Evolutionary conservation across 2,113 vertebrate species (phyloP).

Genomic region (Sakesphorus luctuosus): DNA sequence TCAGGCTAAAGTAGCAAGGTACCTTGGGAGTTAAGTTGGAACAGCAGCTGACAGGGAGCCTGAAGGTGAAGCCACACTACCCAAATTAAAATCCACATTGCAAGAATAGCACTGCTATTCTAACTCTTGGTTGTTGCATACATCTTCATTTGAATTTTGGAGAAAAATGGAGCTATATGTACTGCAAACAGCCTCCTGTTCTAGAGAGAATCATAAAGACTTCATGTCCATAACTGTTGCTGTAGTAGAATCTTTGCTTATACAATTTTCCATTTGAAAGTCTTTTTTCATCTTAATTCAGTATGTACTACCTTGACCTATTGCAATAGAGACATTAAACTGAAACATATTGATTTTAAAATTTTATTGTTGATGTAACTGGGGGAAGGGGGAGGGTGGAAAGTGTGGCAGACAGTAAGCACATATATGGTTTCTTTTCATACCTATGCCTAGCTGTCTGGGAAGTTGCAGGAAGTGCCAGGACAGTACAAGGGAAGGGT

Average conservation of each 20-base stretch:
- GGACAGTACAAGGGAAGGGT: fast-evolving
- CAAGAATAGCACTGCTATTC: not conserved
- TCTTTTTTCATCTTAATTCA: not conserved
- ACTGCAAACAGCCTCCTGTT: not conserved
- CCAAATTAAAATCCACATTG: constrained; percentile 26
- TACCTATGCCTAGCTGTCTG: not conserved
- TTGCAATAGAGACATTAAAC: not conserved
- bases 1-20: not conserved
- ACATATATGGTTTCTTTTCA: not conserved
- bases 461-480: not conserved
- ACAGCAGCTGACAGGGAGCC: not conserved
- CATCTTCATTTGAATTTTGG: not conserved
- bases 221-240: not conserved
- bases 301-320: not conserved
- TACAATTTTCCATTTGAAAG: not conserved
- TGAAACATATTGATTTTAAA: not conserved
- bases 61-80: not conserved
- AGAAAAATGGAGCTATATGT: not conserved
- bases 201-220: not conserved
- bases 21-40: not conserved
- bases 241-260: not conserved
- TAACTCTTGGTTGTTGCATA: not conserved
- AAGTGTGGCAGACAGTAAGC: not conserved
- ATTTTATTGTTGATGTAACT: not conserved
- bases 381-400: fast-evolving